These are phyloP conservation scores for Mustela lutreola DNA, from an alignment of 2,113 vertebrate species.

Conservation along the genomic window DNA sequence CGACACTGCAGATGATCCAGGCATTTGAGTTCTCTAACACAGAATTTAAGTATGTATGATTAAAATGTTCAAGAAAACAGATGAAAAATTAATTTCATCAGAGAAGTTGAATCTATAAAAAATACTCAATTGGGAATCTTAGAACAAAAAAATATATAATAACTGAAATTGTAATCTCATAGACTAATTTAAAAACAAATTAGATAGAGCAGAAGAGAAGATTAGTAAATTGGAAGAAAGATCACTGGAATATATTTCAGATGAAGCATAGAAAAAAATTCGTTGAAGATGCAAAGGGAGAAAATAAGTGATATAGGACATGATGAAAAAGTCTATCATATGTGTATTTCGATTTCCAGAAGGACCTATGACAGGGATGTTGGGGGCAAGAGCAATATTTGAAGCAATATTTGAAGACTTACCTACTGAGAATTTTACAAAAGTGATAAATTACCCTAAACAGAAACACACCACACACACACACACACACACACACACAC, in stretches of 20 bases:
- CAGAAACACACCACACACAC: too few relatives aligned
- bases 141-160: background rate
- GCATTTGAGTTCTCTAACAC: background rate
- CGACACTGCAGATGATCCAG: background rate
- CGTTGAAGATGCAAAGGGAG: background rate
- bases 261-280: background rate
- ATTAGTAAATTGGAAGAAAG: background rate
- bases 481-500: too few relatives aligned
- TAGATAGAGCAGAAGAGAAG: background rate
- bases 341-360: background rate
- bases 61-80: background rate
- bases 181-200: background rate
- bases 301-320: background rate
- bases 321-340: background rate
- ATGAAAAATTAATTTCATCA: background rate
- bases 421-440: background rate
- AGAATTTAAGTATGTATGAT: background rate
- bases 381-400: background rate
- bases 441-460: background rate
- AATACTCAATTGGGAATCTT: background rate
- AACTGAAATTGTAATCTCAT: background rate
- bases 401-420: background rate
- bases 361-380: background rate
- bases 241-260: background rate
- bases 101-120: background rate